Conservation (phyloP, 1,140 invertebrate species). For the Zaprionus inermis region DNA sequence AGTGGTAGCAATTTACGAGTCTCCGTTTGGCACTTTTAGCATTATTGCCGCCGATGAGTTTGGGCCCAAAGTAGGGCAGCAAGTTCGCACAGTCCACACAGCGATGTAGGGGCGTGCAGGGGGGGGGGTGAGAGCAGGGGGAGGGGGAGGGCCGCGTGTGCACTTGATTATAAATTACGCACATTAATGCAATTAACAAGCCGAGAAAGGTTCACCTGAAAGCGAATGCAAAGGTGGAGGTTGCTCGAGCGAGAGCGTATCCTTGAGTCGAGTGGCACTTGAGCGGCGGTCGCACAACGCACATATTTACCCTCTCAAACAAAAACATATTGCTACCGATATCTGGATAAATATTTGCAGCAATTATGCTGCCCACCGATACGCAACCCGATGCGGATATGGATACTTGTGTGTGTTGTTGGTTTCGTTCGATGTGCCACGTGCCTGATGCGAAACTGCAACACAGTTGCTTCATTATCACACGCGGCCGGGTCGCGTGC, state of each 20-base stretch:
- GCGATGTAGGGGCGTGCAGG: not conserved
- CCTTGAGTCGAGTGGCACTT: slow-evolving; percentile 64
- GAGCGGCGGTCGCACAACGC: slow-evolving; percentile 48
- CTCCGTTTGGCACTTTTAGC: slow-evolving; percentile 78
- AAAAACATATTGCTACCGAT: slow-evolving; percentile 49
- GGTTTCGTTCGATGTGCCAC: slow-evolving; percentile 41
- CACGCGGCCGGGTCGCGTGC: slow-evolving; percentile 71
- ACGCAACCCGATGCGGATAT: slow-evolving; percentile 72
- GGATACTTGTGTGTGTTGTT: slow-evolving; percentile 70
- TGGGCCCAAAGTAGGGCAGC: slow-evolving; percentile 52
- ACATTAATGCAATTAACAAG: slow-evolving; percentile 78
- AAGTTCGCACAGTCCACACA: slow-evolving; percentile 55
- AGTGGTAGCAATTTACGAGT: slow-evolving; percentile 70
- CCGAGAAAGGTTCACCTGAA: slow-evolving; percentile 58
- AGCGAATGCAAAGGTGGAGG: slow-evolving; percentile 16
- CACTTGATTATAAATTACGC: slow-evolving; percentile 78
- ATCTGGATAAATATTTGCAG: slow-evolving; percentile 70
- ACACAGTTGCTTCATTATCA: slow-evolving; percentile 72
- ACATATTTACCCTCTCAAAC: slow-evolving; percentile 61
- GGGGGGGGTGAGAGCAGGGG: not conserved
- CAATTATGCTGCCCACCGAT: no score
- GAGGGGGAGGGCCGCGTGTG: slow-evolving; percentile 12
- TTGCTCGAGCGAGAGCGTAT: not conserved
- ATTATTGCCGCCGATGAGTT: slow-evolving; percentile 57
- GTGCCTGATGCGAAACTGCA: slow-evolving; percentile 66